Base-by-base conservation (phyloP, 2,797 vertebrate genomes). In the Acridotheres tristis region DNA sequence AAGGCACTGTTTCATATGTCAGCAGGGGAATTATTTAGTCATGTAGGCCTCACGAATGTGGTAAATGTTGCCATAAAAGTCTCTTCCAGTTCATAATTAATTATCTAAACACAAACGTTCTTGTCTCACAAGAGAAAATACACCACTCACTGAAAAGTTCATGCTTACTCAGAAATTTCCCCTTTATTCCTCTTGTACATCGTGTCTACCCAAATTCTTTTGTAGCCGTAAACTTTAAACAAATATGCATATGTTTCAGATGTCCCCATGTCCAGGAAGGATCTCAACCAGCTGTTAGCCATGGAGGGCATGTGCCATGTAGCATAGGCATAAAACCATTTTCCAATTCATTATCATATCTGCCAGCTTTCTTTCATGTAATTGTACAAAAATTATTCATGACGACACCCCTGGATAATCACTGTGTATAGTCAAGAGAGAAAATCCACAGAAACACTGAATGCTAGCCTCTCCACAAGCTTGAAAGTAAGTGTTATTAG, bases 11-110 rank as follows among this genome's bases (percentile, higher is more conserved):
- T 83, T 88, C 67, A 12, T 77, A 54, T 34, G 69, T 69, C 86
- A 93, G 45, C n/a, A 94, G 74, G 76, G 68, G 85, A 97, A 94
- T 68, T 80, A 85, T 71, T 92, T 76, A 43, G 32, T 90, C 87
- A 84, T 13, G 16, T 62, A 36, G 20, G 19, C 17, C 58, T 50
- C 77, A 82, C 2, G 0, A 32, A 74, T 26, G 40, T n/a, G 58
- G 45, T 50, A 96, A 93, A 75, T 59, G n/a, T 45, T 92, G 36
- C 79, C 84, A 32, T 82, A 94, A 67, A 95, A 96, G 48, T 88
- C 25, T n/a, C 26, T 89, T 88, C 26, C 73, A 89, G 54, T 71
- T 71, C 67, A 81, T 71, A 89, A 77, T 58, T 90, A 38, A 87
- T 88, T 66, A 89, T 77, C 61, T 75, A 89, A 90, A 77, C 19